Base-by-base conservation (phyloP, 2,797 vertebrate genomes). In the Neomorphus geoffroyi region DNA sequence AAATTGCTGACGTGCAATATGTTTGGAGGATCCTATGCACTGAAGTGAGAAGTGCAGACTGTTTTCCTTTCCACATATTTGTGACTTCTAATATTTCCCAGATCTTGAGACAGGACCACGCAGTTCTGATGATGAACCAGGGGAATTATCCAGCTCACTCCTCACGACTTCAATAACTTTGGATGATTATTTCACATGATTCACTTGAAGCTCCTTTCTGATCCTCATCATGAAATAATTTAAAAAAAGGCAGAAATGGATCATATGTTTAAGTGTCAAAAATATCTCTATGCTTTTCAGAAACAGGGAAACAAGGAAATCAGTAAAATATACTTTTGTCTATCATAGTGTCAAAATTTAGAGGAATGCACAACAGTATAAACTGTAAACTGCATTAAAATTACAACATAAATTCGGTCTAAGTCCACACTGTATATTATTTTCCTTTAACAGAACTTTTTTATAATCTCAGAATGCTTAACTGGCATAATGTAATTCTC, bases 381-480 rank as follows among this genome's bases (percentile, higher is more conserved):
- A 88, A 86, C 19, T 84, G 61, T 74, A 75, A 95, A 75, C 37
- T 61, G 73, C 23, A 51, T 57, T 94, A 24, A 86, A 93, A 13
- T 62, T 71, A 48, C 39, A 18, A 80, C 33, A 56, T 43, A 22
- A 48, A 81, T 88, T 92, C 82, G 78, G 32, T 80, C 6, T 35
- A 88, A 94, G 70, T 45, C 26, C 69, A 87, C 11, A 66, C 4
- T 72, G 54, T 35, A 9, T 39, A 94, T 91, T 77, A 86, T 94
- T 93, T 71, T 65, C 56, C 48, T 70, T 73, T 58, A 94, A 94
- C 50, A 87, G 87, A 87, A 61, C 39, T 85, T 93, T 86, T 32
- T 77, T 65, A 93, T 84, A 94, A 82, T 51, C 41, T 89, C 72
- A 91, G 50, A 74, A 72, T 89, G 92, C 74, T 91, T 64, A 89